Evolutionary conservation across 2,797 vertebrate genomes (phyloP), one percentile per base, ranked within the genome.

Genomic region (Bovichtus variegatus): DNA sequence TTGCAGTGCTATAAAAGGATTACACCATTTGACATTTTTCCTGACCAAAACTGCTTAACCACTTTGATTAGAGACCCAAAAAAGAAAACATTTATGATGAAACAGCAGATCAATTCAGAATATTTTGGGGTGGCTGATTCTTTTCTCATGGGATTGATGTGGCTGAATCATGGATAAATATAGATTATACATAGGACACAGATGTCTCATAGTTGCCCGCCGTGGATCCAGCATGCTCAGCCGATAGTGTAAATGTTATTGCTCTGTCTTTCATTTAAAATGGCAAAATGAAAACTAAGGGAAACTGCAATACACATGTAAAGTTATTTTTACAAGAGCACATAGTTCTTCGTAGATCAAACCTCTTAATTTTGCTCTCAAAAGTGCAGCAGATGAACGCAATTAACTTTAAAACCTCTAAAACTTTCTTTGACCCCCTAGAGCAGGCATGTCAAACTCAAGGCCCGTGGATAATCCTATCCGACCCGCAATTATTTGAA

Each of bases 1-100:
- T 94, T 94, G 86, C 65, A n/a, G 70, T 69, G 85, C 81, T 88
- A 76, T 83, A 92, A 82, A 90, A 81, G 91, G 91, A 94, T 94
- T 93, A 93, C 85, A 91, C 82, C 64, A 76, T 85, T 93, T 88
- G 74, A 91, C 89, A 74, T 91, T 90, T 91, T 83, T 70, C 74
- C 78, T 72, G 53, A 82, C 66, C 63, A 87, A 93, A 92, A 92
- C 91, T 90, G 85, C 89, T 91, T 90, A 93, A 85, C 81, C 70
- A 88, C 84, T 91, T 87, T 90, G 73, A 89, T 84, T 76, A 86
- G 81, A 81, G 81, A 73, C 43, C 29, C 23, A 61, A 41, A 68
- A 23, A 69, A 71, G 19, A 58, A 51, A 53, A n/a, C 19, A 81
- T 74, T 57, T 10, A 66, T 67, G 69, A 80, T 15, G 27, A 78